Evolutionary conservation across 2,888 invertebrate species (phyloP), one percentile per base, ranked within the genome.

Genomic region (Podotricha telesiphe): DNA sequence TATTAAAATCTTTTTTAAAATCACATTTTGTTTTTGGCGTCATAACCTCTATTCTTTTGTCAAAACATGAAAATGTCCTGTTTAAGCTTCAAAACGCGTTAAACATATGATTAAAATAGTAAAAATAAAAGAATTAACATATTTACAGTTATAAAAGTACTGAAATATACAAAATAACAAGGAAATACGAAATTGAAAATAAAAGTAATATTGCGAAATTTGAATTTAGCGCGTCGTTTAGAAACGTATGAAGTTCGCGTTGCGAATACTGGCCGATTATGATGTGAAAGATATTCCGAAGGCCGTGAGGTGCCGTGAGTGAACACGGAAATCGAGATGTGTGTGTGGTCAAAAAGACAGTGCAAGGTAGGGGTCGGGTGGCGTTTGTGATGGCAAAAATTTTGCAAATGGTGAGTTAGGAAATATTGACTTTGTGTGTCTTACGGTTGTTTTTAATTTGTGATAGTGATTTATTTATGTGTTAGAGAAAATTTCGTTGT

Each of bases 361-460:
- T 94, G 95, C 94, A 95, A 94, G 94, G 94, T 95, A 95, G 95
- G 95, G 95, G 95, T 95, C 95, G 95, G 95, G 95, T 95, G 95
- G 95, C 95, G 94, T 94, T 93, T 95, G 95, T 95, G 95, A 95
- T 95, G 95, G 95, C 95, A 95, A 95, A 95, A 94, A 89, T 94
- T 94, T 95, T 94, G 94, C 95, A 94, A 95, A 94, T 95, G 95
- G 95, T 95, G 94, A 95, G 95, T 95, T 94, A 93, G 93, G 92
- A 89, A 86, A 82, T 88, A 87, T 85, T 88, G 86, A 77, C 85
- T 84, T 84, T 82, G 86, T 84, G 82, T 80, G 86, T 75, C 78
- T 80, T 76, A 76, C 81, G 81, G 82, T 86, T 83, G 78, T 84
- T 85, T 84, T 86, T 78, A 79, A 79, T 81, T 80, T 81, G 92